phyloP scores from a whole-genome alignment of 2,113 vertebrate species.

The Hypanus sabinus region DNA sequence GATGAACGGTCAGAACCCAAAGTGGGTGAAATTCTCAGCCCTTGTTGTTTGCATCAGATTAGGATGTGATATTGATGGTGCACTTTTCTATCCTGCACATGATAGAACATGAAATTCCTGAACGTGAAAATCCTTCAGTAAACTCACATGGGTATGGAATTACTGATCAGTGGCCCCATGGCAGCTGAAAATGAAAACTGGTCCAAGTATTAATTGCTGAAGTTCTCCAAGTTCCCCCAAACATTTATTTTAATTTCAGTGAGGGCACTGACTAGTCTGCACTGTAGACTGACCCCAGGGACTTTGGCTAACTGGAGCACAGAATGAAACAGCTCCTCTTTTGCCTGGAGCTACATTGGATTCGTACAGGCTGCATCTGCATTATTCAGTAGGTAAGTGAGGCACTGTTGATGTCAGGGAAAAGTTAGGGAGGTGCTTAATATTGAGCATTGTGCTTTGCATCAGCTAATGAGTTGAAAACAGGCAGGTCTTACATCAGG shows the following conservation, averaged over 20 bases:
- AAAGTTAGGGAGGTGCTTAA: neutral
- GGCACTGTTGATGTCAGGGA: too few species aligned
- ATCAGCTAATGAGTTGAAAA: neutral
- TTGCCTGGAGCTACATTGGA: neutral
- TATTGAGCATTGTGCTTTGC: neutral
- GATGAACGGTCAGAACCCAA: neutral
- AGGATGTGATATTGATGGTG: neutral
- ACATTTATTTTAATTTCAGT: conserved; percentile 5
- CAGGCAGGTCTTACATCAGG: neutral
- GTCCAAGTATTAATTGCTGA: neutral
- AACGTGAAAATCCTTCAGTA: neutral
- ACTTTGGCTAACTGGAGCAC: conserved; percentile 24
- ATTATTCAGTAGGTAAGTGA: neutral
- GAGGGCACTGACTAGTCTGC: neutral
- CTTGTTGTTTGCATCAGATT: neutral
- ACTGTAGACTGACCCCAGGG: too few species aligned
- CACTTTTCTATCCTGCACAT: neutral
- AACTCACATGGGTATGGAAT: neutral
- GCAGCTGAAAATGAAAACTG: neutral
- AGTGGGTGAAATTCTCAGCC: neutral
- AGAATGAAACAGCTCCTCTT: too few species aligned
- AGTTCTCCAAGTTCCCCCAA: neutral
- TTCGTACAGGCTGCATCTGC: neutral
- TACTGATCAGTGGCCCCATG: neutral
- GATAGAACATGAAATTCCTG: too few species aligned